Conservation (phyloP, 2,113 vertebrate genomes). For the Hemicordylus capensis region DNA sequence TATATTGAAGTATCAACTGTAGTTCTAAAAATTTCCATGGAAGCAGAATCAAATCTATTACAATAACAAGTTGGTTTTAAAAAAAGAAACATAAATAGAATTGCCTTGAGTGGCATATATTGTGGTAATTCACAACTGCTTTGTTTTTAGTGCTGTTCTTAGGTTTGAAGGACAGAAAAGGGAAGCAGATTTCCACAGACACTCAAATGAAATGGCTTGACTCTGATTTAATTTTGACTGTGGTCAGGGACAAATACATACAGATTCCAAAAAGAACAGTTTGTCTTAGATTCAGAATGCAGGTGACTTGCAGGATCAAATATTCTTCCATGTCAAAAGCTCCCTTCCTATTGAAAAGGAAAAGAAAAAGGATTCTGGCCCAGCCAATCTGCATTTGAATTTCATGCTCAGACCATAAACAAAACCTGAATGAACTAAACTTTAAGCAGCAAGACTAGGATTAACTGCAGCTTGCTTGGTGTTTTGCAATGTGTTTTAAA, state of each 20-base stretch:
- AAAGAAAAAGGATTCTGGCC: background rate
- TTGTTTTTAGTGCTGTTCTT: background rate
- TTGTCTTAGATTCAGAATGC: background rate
- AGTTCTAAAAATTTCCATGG: background rate
- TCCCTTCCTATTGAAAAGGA: background rate
- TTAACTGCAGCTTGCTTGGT: background rate
- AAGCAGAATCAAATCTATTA: background rate
- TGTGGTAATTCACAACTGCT: background rate
- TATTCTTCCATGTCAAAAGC: background rate
- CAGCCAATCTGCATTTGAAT: background rate
- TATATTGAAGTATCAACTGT: background rate
- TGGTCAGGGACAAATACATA: background rate
- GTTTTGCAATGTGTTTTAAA: too few species aligned
- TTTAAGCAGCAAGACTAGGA: background rate
- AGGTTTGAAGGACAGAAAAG: background rate
- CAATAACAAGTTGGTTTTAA: background rate
- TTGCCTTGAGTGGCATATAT: background rate
- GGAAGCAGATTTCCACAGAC: background rate
- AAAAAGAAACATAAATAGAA: background rate
- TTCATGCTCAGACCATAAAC: background rate
- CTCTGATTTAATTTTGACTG: background rate
- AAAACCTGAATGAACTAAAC: background rate
- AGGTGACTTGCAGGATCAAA: background rate
- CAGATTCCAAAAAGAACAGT: background rate
- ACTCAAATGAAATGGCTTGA: background rate